Evolutionary conservation across 2,113 vertebrate genomes (phyloP).

Genomic region (Scopus umbretta): DNA sequence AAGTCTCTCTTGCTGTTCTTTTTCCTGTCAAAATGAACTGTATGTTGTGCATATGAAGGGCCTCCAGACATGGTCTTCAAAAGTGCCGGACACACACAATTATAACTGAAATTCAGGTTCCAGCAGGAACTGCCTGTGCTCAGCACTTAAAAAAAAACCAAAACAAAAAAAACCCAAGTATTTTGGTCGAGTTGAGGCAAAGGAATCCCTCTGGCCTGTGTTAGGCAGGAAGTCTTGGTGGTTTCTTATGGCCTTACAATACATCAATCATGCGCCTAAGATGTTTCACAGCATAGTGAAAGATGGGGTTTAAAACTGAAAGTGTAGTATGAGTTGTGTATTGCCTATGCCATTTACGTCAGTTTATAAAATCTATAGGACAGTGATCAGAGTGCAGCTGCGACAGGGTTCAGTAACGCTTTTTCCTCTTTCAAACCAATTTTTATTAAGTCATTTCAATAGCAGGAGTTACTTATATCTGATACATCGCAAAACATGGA

Average conservation of each 20-base stretch:
- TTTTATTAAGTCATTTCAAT: neutral
- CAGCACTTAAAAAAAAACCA: neutral
- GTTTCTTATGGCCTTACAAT: neutral
- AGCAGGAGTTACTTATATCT: neutral
- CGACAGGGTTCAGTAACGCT: fast-evolving
- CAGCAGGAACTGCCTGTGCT: neutral
- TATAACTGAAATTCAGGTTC: neutral
- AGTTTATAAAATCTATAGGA: neutral
- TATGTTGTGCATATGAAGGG: neutral
- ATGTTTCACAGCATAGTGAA: neutral
- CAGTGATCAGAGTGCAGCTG: fast-evolving
- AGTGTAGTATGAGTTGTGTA: neutral
- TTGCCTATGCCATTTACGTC: neutral
- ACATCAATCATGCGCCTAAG: fast-evolving
- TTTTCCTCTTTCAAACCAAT: neutral
- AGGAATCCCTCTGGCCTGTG: neutral
- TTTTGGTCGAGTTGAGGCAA: neutral
- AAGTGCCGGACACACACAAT: neutral
- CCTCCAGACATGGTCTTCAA: neutral
- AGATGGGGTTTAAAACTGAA: neutral
- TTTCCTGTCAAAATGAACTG: neutral
- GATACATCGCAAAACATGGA: neutral
- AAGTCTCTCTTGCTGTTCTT: slow-evolving; percentile 38
- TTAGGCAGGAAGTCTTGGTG: neutral
- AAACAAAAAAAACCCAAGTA: neutral